Evolutionary conservation across 2,113 vertebrate species (phyloP), one percentile per base, ranked within the genome.

Genomic region (Limanda limanda): DNA sequence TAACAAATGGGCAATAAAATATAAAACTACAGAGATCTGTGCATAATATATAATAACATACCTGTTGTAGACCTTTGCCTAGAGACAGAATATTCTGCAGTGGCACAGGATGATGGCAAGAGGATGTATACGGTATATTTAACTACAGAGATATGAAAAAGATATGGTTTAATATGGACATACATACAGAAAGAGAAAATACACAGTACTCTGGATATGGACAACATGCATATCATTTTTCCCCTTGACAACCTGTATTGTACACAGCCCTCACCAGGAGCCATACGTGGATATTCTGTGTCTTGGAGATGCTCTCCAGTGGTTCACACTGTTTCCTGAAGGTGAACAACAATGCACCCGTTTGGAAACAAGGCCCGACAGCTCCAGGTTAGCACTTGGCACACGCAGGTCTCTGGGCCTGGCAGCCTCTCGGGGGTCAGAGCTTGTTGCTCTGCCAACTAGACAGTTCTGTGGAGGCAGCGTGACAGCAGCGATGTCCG

Each of bases 401-500:
- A 75, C 71, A 45, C 1, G 14, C 2, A 20, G 56, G 37, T 71
- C 65, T 81, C 51, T 66, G 12, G 61, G 58, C 58, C 76, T 72
- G 74, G 83, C 86, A 81, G 75, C 63, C 73, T 68, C 81, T 68
- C 78, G 42, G 81, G 79, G 79, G 77, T 89, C 84, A 83, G 78
- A 75, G 74, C 71, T 71, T 73, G 84, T 79, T 83, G 67, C 72
- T 20, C 68, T 81, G 85, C 84, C 84, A 89, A 68, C 23, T 63
- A 75, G 72, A 74, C 79, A 70, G 81, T 81, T 42, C 3, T 70
- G 75, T 64, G 7, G 55, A 71, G 59, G 67, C 79, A 69, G 80
- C 61, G 84, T 79, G 76, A 77, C 77, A 69, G 79, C 56, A 62
- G 54, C 60, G 52, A 54, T 65, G 76, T 83, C 88, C 60, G 27